Evolutionary conservation across 2,888 invertebrate species (phyloP).

Genomic region (Metellina segmentata): DNA sequence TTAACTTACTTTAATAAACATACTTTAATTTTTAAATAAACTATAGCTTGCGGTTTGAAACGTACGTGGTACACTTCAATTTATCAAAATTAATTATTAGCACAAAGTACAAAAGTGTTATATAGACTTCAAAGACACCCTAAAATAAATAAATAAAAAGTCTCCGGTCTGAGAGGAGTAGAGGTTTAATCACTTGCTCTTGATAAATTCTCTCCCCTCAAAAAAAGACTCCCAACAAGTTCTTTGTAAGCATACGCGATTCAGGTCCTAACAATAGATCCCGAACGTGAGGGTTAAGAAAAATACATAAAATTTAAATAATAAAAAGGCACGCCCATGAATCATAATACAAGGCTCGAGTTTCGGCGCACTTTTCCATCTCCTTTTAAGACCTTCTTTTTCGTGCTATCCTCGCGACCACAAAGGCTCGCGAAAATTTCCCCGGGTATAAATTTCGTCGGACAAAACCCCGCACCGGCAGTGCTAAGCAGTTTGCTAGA

Average conservation of each 20-base stretch:
- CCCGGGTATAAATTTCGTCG: constrained; percentile 56
- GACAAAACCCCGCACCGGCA: constrained; percentile 59
- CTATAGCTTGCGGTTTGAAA: no score
- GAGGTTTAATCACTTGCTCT: constrained; percentile 64
- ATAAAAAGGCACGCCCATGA: constrained; percentile 54
- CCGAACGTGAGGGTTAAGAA: constrained; percentile 62
- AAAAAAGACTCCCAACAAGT: constrained; percentile 66
- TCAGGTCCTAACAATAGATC: constrained; percentile 38
- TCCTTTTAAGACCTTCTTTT: not conserved
- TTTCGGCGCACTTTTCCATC: constrained; percentile 21
- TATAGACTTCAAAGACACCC: not conserved
- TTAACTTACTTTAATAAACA: no score
- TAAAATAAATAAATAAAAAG: no score
- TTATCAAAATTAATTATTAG: no score
- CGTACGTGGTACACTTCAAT: no score
- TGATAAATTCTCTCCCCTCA: constrained; percentile 56
- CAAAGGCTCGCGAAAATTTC: constrained; percentile 30
- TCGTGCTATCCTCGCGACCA: not conserved
- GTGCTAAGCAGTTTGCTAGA: constrained; percentile 73
- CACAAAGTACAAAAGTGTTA: no score
- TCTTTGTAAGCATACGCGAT: constrained; percentile 47
- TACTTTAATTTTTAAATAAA: no score
- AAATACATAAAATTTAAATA: constrained; percentile 73
- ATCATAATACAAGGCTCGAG: constrained; percentile 63
- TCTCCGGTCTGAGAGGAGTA: not conserved